phyloP scores from a whole-genome alignment of 1,140 invertebrate species.

The Ceratina australensis region DNA sequence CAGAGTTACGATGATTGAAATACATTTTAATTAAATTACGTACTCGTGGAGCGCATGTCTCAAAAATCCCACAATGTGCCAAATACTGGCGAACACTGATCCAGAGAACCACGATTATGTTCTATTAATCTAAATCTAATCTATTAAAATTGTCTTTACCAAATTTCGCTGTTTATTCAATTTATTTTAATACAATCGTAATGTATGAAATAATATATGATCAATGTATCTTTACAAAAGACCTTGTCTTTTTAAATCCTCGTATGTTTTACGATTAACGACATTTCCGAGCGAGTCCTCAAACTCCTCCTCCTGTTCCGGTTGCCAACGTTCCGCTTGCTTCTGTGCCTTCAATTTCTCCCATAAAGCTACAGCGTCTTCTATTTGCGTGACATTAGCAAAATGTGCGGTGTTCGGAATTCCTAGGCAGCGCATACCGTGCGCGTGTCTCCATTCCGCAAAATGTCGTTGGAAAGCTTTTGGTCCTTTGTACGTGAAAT shows the following conservation, averaged over 20 bases:
- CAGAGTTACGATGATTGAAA: too few species aligned
- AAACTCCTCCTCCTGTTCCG: constrained; percentile 98
- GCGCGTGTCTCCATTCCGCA: constrained; percentile 99
- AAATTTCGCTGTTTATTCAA: constrained; percentile 5
- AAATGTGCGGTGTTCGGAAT: constrained; percentile 99
- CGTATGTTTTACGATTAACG: constrained; percentile 98
- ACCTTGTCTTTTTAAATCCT: constrained; percentile 99
- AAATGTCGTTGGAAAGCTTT: constrained; percentile 99
- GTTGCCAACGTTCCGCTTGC: constrained; percentile 96
- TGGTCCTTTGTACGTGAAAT: constrained; percentile 99
- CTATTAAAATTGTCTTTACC: not conserved
- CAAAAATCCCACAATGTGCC: too few species aligned
- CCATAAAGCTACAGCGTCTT: constrained; percentile 98
- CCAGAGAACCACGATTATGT: too few species aligned
- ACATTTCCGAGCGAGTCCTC: constrained; percentile 99
- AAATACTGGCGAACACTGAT: too few species aligned
- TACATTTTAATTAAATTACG: too few species aligned
- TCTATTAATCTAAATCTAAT: not conserved
- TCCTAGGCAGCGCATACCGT: constrained; percentile 99
- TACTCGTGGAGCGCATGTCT: too few species aligned
- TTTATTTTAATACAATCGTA: not conserved
- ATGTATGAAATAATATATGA: not conserved
- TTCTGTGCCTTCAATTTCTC: constrained; percentile 98
- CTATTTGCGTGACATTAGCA: constrained; percentile 99
- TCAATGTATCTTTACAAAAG: constrained; percentile 85